Evolutionary conservation across 1,140 invertebrate genomes (phyloP), one percentile per base, ranked within the genome.

Genomic region (Zaprionus kolodkinae): DNA sequence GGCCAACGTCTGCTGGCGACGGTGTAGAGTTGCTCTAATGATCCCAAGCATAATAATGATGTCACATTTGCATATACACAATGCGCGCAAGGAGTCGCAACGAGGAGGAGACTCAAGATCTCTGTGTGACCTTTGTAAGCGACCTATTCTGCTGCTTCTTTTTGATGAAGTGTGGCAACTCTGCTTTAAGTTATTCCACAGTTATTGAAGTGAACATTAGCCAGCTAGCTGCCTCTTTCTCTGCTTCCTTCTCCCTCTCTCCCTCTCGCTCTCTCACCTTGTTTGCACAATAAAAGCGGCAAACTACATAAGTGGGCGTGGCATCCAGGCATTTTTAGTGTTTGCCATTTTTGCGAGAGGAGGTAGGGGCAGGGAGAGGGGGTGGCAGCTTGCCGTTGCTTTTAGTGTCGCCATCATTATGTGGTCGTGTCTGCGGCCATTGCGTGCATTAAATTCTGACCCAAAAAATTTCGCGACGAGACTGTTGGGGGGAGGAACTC

Each of bases 371-470:
- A 36, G 35, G 2, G 33, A 6, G 36, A 13, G 1, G n/a, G n/a
- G 2, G n/a, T 0, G 6, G 1, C 6, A 6, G 21, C 21, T 76
- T 76, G 50, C 36, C 59, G 71, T 33, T 61, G 66, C 36, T 57
- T 64, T 67, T 52, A 70, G 25, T 57, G 59, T 61, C 52, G 52
- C 65, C 65, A 74, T 36, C 65, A 75, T 62, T 71, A 71, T 78
- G 72, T 36, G 76, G 76, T 72, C 57, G 45, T 71, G 76, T 78
- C 72, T 78, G 72, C 57, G 76, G 76, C 63, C 63, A 45, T 76
- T 78, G 66, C 76, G 67, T 78, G 76, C 67, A 78, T 78, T 78
- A 76, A 78, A 76, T 67, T 71, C 64, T 65, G 52, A 76, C 72
- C 76, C 62, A n/a, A n/a, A 54, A 75, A 75, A 71, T 64, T 71